Conservation (phyloP, 2,888 invertebrate genomes). For the Clanis bilineata region DNA sequence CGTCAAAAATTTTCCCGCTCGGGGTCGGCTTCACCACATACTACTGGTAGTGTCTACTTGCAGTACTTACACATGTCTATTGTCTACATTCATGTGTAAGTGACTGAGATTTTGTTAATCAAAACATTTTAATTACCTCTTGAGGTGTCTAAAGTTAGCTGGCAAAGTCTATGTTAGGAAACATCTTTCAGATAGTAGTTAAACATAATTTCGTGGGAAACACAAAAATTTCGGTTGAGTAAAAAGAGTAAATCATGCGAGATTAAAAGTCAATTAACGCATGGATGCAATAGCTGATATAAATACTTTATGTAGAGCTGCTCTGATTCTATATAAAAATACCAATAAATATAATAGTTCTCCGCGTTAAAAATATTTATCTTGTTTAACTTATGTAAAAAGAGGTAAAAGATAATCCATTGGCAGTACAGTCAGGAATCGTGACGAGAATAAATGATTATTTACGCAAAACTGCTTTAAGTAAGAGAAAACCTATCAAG, state of each 20-base stretch:
- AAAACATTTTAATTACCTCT: not conserved
- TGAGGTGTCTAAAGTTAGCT: not conserved
- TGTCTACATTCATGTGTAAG: not conserved
- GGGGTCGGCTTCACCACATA: too few species aligned
- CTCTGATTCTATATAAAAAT: not conserved
- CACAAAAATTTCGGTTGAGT: not conserved
- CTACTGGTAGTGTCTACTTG: not conserved
- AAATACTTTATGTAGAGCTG: not conserved
- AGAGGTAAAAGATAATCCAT: not conserved
- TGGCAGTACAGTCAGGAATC: not conserved
- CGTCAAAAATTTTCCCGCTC: too few species aligned
- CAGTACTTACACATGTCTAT: not conserved
- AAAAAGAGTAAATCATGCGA: not conserved
- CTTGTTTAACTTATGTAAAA: not conserved
- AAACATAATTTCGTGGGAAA: not conserved
- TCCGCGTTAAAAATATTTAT: not conserved
- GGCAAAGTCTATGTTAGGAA: not conserved
- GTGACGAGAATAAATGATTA: constrained; percentile 1
- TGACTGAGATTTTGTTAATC: not conserved
- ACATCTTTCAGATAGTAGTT: not conserved
- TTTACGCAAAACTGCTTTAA: not conserved
- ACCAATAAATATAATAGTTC: not conserved
- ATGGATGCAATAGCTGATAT: not conserved
- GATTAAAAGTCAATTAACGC: not conserved
- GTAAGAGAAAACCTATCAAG: not conserved